Conservation (phyloP, 2,113 vertebrate species). For the Scophthalmus maximus region DNA sequence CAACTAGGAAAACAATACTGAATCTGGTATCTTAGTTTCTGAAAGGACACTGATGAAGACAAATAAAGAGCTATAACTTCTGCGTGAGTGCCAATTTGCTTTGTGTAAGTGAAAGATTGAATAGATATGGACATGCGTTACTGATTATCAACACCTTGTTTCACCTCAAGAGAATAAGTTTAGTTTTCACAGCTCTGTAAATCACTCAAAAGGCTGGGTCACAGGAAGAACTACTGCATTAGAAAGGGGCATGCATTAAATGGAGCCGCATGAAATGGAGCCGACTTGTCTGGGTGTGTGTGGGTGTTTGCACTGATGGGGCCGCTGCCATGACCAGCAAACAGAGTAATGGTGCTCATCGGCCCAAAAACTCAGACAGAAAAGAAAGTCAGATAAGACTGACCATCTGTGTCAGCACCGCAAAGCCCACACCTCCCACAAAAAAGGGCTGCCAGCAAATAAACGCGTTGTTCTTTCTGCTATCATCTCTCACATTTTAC, state of each 20-base stretch:
- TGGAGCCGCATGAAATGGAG: conserved; percentile 32
- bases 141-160: conserved; percentile 22
- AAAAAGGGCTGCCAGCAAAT: conserved; percentile 17
- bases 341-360: conserved; percentile 56
- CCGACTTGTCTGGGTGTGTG: conserved; percentile 32
- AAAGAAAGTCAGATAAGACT: conserved; percentile 40
- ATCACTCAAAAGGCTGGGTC: conserved; percentile 23
- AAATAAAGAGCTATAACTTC: too few species aligned
- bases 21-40: too few species aligned
- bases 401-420: conserved; percentile 36
- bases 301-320: conserved; percentile 51
- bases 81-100: not conserved
- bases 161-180: not conserved
- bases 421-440: conserved; percentile 15
- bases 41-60: too few species aligned
- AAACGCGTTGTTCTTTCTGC: not conserved
- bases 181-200: conserved; percentile 1
- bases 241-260: conserved; percentile 35
- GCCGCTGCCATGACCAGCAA: conserved; percentile 49
- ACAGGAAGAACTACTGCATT: conserved; percentile 17
- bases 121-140: not conserved
- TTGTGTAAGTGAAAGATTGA: not conserved
- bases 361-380: conserved; percentile 34
- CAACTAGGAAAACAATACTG: not conserved
- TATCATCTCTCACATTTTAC: not conserved